Evolutionary conservation across 2,888 invertebrate genomes (phyloP).

Genomic region (Ctena decussata): DNA sequence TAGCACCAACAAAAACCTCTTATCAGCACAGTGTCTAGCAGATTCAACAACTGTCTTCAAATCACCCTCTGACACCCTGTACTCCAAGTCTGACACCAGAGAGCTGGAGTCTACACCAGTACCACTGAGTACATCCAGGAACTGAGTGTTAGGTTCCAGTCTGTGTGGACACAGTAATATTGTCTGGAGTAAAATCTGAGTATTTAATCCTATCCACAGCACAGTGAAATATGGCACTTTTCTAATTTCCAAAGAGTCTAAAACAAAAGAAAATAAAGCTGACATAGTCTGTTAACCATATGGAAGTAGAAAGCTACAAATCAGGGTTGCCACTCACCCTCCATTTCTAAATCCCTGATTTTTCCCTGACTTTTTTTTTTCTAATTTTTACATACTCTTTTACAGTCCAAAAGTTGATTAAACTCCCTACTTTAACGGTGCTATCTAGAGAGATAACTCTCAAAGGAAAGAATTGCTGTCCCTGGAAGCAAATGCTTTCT

Average conservation of each 20-base stretch:
- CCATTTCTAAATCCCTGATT: no score
- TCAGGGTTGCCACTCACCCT: no score
- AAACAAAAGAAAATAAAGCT: no score
- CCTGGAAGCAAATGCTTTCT: no score
- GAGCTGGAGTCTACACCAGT: not conserved
- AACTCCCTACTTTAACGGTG: no score
- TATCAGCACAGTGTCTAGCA: slow-evolving; percentile 32
- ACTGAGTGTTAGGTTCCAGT: not conserved
- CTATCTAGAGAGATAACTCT: no score
- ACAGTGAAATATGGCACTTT: slow-evolving; percentile 37
- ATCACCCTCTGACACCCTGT: not conserved
- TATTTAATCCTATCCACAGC: slow-evolving; percentile 53
- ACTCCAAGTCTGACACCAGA: not conserved
- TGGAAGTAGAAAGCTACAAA: no score
- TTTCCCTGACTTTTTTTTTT: no score
- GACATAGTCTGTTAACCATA: no score
- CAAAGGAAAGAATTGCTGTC: no score
- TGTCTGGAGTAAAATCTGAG: slow-evolving; percentile 33
- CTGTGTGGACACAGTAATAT: slow-evolving; percentile 19
- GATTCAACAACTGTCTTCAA: slow-evolving; percentile 30
- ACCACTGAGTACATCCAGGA: slow-evolving; percentile 42
- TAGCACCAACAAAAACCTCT: slow-evolving; percentile 56
- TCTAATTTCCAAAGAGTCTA: slow-evolving; percentile 9
- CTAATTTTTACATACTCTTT: no score
- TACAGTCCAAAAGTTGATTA: no score